Percentiles rank a stretch among this genome's conserved stretches.
These are phyloP conservation scores for Megathymus violae DNA, from an alignment of 1,140 invertebrate species.

Conservation along the genomic window DNA sequence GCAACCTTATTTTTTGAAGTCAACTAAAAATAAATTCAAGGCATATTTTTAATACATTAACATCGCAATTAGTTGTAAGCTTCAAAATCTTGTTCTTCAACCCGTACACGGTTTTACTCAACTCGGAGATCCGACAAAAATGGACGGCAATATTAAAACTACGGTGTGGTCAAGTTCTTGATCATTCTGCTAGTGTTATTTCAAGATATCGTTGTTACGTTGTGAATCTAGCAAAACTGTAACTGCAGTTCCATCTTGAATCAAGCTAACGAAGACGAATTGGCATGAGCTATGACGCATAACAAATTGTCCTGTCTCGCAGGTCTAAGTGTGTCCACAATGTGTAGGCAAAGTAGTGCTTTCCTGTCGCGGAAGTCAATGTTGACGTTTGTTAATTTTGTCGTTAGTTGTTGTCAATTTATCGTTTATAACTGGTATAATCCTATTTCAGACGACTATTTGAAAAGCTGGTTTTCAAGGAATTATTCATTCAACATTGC, in stretches of 20 bases:
- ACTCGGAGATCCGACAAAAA: too few relatives aligned
- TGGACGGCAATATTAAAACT: too few relatives aligned
- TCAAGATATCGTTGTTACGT: conserved; percentile 35
- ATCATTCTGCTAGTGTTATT: conserved; percentile 13
- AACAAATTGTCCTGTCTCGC: conserved; percentile 51
- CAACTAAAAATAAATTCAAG: too few relatives aligned
- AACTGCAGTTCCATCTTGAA: conserved; percentile 45
- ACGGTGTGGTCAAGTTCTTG: too few relatives aligned
- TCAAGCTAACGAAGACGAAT: conserved; percentile 58
- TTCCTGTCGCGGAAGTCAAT: conserved; percentile 69
- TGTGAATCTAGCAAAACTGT: conserved; percentile 42
- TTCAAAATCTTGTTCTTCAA: too few relatives aligned
- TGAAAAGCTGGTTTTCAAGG: too few relatives aligned
- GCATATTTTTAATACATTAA: too few relatives aligned
- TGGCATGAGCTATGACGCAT: conserved; percentile 54
- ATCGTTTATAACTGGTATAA: conserved; percentile 14
- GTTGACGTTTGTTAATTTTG: conserved; percentile 63
- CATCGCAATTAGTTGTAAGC: too few relatives aligned
- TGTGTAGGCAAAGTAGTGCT: conserved; percentile 64
- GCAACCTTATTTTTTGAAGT: too few relatives aligned
- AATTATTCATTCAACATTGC: too few relatives aligned
- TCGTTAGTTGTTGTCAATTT: conserved; percentile 57
- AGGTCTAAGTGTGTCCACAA: conserved; percentile 42
- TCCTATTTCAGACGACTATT: conserved; percentile 3
- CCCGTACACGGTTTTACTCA: too few relatives aligned